Evolutionary conservation across 1,140 invertebrate genomes (phyloP), one percentile per base, ranked within the genome.

Genomic region (Pogonomyrmex barbatus): DNA sequence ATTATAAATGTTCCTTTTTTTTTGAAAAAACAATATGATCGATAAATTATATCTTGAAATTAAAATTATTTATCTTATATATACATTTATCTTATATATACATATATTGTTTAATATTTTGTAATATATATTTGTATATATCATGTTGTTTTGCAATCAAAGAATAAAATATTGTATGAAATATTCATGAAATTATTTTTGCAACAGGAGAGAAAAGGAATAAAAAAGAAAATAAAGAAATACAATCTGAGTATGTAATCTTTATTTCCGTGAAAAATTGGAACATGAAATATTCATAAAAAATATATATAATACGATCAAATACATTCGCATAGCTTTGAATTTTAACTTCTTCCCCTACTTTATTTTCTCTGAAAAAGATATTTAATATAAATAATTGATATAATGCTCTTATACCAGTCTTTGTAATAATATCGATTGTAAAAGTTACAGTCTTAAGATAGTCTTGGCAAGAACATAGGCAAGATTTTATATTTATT

Each of bases 191-290:
- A 45, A 77, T 36, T 33, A 62, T 5, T 45, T 62, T 65, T 8
- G 50, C 17, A 0, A 76, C 0, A 77, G 42, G 24, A 52, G 17
- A 52, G 30, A 24, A 79, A 24, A 65, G 14, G 42, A 14, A 52
- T 12, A 52, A n/a, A 24, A 79, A 24, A 65, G 14, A 14, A 67
- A 68, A 73, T 56, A 58, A 47, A 71, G 4, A 58, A 1, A 36
- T 30, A 71, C 17, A 0, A 0, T 73, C n/a, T 39, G 17, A 60
- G n/a, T 45, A 47, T 14, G 3, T 4, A 60, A 50, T 10, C n/a
- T 82, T 82, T 60, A 73, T 82, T 82, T 73, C 24, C 39, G 0
- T 73, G 17, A 36, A 82, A 71, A 47, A 82, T 36, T 3, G 14
- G 5, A 2, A 54, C 1, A 10, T 17, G 5, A 2, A 14, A 2